Base-by-base conservation (phyloP, 2,113 vertebrate genomes). In the Ahaetulla prasina region DNA sequence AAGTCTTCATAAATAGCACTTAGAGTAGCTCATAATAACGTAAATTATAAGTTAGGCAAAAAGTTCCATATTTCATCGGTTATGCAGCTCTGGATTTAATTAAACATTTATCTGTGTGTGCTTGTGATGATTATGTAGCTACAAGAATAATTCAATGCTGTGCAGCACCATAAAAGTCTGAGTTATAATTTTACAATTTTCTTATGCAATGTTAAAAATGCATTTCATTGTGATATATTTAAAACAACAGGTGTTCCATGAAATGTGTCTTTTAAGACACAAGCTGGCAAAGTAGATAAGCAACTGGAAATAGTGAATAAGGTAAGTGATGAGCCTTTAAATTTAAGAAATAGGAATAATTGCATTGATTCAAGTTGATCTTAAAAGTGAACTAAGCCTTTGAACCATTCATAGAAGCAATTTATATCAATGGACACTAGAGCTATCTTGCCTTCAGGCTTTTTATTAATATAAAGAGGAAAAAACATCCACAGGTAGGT, bases 261-360 rank as follows among this genome's bases (percentile, higher is more conserved):
- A 94, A 92, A 94, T 90, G 74, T 85, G 91, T 23, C 63, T 85
- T 94, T 94, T 57, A 94, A 94, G 43, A 60, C 5, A 93, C 53
- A 85, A 54, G 27, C 52, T 92, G 30, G 54, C 55, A 85, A 89
- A 92, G 57, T 85, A 92, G 50, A 92, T 53, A 63, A 90, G 23
- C 87, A 25, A 23, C 3, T 55, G 10, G 1, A 8, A 57, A 20
- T 94, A 85, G 89, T 94, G 93, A 60, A 91, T 35, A 53, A 27
- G 8, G 80, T 25, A 54, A 35, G 63, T 45, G 12, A 54, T 85
- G 23, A 16, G 91, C n/a, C 91, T 88, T 39, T 91, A 90, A 68
- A 45, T 22, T 18, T 54, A 95, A 90, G 39, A 96, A 88, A 2
- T 3, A 30, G 0, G 0, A 60, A 63, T 91, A 89, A 45, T 92